Percentiles rank a stretch among this genome's conserved stretches.
Evolutionary conservation across 2,888 invertebrate species (phyloP).

Genomic region (Hedychridium roseum): DNA sequence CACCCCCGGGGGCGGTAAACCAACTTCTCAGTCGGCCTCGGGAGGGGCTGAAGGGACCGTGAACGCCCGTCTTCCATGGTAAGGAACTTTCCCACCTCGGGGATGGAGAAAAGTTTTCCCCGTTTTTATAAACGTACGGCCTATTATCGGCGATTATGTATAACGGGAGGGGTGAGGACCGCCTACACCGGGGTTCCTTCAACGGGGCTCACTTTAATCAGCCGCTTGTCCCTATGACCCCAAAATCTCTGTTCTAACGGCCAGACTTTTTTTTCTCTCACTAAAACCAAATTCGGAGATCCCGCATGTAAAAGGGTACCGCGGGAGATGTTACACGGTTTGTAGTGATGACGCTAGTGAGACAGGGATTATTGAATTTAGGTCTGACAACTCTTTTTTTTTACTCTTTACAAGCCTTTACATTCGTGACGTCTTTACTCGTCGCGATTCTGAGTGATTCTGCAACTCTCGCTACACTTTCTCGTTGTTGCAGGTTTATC

Average conservation of each 20-base stretch:
- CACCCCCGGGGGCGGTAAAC: conserved; percentile 62
- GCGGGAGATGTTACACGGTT: too few species aligned
- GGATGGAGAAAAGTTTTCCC: conserved; percentile 34
- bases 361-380: too few species aligned
- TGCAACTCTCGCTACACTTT: too few species aligned
- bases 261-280: too few species aligned
- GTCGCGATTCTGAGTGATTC: too few species aligned
- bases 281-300: too few species aligned
- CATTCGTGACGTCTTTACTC: too few species aligned
- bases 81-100: neutral
- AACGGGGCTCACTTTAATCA: conserved; percentile 35
- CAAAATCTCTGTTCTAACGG: neutral
- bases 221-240: conserved; percentile 20
- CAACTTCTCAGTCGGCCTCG: conserved; percentile 55
- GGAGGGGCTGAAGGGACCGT: conserved; percentile 17
- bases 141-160: conserved; percentile 60
- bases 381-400: too few species aligned
- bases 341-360: too few species aligned
- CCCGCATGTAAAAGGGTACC: too few species aligned
- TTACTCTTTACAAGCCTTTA: too few species aligned
- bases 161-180: conserved; percentile 20
- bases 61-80: conserved; percentile 12
- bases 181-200: neutral
- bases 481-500: neutral
- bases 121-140: conserved; percentile 56